Conservation (phyloP, 64 coral and sea anemone genomes). For the Montipora capricornis region DNA sequence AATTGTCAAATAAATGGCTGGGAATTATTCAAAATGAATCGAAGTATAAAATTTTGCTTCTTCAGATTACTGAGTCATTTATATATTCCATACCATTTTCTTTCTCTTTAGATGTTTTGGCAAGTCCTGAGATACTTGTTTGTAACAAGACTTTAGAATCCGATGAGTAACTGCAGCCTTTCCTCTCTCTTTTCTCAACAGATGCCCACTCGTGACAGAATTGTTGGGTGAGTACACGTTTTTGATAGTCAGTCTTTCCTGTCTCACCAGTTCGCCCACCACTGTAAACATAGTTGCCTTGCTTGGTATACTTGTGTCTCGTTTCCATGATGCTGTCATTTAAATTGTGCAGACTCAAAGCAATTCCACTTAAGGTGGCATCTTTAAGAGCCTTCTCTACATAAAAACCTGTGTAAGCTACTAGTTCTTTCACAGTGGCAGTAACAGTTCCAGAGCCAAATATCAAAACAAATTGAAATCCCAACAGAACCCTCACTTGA, state of each 20-base stretch:
- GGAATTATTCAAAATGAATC: not conserved
- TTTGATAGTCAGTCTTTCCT: constrained; percentile 39
- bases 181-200: constrained; percentile 24
- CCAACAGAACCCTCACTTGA: constrained; percentile 3
- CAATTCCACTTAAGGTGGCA: constrained; percentile 16
- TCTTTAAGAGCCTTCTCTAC: constrained; percentile 43
- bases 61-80: constrained; percentile 6
- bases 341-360: constrained; percentile 28
- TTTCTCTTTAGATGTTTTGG: constrained; percentile 33
- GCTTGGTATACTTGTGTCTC: constrained; percentile 36
- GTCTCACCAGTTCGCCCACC: constrained; percentile 22
- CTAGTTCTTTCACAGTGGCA: constrained; percentile 52
- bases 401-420: constrained; percentile 16
- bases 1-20: not conserved
- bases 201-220: constrained; percentile 39
- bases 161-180: constrained; percentile 12
- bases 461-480: constrained; percentile 51
- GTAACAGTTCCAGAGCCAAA: constrained; percentile 46
- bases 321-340: constrained; percentile 54
- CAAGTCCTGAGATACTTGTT: not conserved
- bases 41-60: not conserved
- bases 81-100: constrained; percentile 43
- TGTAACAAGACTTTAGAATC: constrained; percentile 4
- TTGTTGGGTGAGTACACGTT: constrained; percentile 34
- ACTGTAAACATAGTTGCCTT: constrained; percentile 44